Percentiles rank a stretch among this genome's conserved stretches.
Conservation (phyloP, 1,140 invertebrate species). For the Mamestra configurata region DNA sequence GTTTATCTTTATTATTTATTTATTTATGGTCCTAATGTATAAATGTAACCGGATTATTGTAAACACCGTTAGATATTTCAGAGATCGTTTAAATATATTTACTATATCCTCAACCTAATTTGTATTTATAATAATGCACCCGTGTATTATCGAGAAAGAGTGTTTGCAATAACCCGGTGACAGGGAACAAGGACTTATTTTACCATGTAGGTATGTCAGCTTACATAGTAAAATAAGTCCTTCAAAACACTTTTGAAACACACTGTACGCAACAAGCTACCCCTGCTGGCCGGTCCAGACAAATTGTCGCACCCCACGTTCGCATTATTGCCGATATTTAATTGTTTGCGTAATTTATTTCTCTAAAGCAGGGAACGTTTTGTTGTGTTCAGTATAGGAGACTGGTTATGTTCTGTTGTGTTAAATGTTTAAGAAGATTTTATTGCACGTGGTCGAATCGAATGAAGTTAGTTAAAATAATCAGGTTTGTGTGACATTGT, state of each 20-base stretch:
- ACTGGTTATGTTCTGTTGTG: conserved; percentile 25
- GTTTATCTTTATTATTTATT: too few relatives aligned
- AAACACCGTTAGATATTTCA: too few relatives aligned
- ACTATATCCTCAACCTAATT: too few relatives aligned
- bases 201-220: too few relatives aligned
- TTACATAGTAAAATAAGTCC: not conserved
- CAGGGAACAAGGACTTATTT: too few relatives aligned
- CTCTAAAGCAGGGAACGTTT: conserved; percentile 68
- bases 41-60: too few relatives aligned
- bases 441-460: not conserved
- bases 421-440: not conserved
- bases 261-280: conserved; percentile 67
- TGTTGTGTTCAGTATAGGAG: conserved; percentile 65
- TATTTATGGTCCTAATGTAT: too few relatives aligned
- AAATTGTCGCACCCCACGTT: conserved; percentile 87
- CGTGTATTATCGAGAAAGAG: too few relatives aligned
- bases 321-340: conserved; percentile 87
- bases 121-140: too few relatives aligned
- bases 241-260: conserved; percentile 56
- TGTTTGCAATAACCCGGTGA: too few relatives aligned
- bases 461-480: not conserved
- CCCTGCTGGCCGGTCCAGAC: conserved; percentile 82
- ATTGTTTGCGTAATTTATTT: conserved; percentile 88
- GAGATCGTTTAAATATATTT: too few relatives aligned
- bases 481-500: too few relatives aligned